Conservation (phyloP, 2,797 vertebrate species). For the Simalia tracyae region DNA sequence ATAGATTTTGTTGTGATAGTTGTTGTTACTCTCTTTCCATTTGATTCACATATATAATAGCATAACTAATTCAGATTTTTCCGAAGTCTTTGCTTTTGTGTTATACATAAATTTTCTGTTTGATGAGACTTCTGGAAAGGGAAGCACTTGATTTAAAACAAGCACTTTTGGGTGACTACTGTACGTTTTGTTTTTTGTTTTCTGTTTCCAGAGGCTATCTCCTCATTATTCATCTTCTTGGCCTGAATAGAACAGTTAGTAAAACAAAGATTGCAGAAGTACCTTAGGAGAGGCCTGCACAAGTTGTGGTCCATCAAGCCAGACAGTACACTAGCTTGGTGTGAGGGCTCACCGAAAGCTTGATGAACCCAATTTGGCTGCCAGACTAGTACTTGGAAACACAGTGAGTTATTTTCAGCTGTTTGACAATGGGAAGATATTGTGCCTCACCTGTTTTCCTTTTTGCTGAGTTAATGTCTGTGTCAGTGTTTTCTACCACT, state of each 20-base stretch:
- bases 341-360: neutral
- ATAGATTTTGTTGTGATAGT: neutral
- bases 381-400: neutral
- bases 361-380: neutral
- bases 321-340: neutral
- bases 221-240: neutral
- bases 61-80: neutral
- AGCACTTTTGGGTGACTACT: neutral
- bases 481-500: neutral
- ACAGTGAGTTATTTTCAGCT: neutral
- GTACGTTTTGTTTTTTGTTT: neutral
- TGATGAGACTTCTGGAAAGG: neutral
- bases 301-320: neutral
- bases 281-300: neutral
- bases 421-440: no score
- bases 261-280: neutral
- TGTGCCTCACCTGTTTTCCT: neutral
- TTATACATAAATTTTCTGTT: neutral
- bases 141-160: neutral
- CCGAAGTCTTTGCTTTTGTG: neutral
- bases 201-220: neutral
- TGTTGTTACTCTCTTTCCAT: neutral
- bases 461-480: neutral
- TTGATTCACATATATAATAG: neutral
- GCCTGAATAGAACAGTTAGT: neutral